Conservation (phyloP, 37 sponge, comb jelly and placozoan genomes). For the Bolinopsis microptera region DNA sequence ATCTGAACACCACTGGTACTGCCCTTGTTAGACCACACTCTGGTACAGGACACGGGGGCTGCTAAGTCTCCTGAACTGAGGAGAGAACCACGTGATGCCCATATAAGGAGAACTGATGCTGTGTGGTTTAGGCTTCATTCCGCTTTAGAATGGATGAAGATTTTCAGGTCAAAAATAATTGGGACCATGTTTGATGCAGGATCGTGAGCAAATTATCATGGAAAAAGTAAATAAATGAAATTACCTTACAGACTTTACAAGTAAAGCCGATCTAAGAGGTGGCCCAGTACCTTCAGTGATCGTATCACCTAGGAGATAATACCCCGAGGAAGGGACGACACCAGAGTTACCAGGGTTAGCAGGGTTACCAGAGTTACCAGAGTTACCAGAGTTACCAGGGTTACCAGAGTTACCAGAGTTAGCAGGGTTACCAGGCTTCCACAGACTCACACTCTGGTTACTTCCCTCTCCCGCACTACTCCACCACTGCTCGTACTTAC, state of each 20-base stretch:
- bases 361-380: too few relatives aligned
- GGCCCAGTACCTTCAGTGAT: background rate
- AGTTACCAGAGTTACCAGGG: too few relatives aligned
- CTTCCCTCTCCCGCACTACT: background rate
- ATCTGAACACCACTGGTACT: conserved; percentile 1
- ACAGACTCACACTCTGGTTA: background rate
- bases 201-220: too few relatives aligned
- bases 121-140: too few relatives aligned
- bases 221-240: too few relatives aligned
- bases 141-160: too few relatives aligned
- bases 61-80: background rate
- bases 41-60: background rate
- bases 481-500: background rate
- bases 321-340: too few relatives aligned
- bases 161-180: too few relatives aligned
- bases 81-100: background rate
- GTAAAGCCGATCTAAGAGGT: background rate
- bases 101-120: background rate
- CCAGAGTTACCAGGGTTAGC: too few relatives aligned
- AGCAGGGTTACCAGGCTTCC: background rate
- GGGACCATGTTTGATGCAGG: too few relatives aligned
- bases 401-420: too few relatives aligned
- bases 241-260: background rate
- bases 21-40: conserved; percentile 5
- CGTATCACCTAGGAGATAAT: background rate